These are phyloP conservation scores for Oscheius myriophilus DNA, from an alignment of 2,888 invertebrate genomes.

Conservation along the genomic window DNA sequence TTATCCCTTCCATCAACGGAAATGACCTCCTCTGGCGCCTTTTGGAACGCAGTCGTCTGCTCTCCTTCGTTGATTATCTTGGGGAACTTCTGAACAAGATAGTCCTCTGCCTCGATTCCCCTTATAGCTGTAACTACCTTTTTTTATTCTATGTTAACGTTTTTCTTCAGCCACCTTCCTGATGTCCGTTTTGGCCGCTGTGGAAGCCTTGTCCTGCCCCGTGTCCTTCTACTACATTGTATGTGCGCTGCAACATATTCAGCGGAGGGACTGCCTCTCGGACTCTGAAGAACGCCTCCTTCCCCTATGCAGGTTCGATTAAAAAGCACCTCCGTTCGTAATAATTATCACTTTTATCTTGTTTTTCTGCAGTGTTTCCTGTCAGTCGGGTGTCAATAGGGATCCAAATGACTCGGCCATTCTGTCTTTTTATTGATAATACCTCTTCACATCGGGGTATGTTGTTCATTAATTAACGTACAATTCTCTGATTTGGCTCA, in stretches of 20 bases:
- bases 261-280: not conserved
- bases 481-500: not conserved
- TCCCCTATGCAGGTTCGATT: not conserved
- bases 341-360: too few relatives aligned
- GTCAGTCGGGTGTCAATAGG: too few relatives aligned
- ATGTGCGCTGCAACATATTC: constrained; percentile 20
- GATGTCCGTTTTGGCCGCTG: constrained; percentile 23
- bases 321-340: too few relatives aligned
- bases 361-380: too few relatives aligned
- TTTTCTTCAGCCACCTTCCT: constrained; percentile 29
- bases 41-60: constrained; percentile 40
- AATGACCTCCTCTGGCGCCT: constrained; percentile 58
- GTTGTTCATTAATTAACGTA: too few relatives aligned
- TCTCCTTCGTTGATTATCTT: constrained; percentile 22
- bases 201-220: constrained; percentile 39
- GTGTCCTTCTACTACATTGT: constrained; percentile 37
- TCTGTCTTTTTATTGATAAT: too few relatives aligned
- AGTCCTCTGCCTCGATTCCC: constrained; percentile 2
- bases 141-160: not conserved
- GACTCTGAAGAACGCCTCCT: not conserved
- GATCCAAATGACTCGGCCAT: too few relatives aligned
- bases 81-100: constrained; percentile 19
- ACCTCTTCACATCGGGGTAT: too few relatives aligned
- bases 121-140: not conserved
- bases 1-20: constrained; percentile 47